Evolutionary conservation across 2,888 invertebrate genomes (phyloP), one percentile per base, ranked within the genome.

Genomic region (Macroteleia sp.): DNA sequence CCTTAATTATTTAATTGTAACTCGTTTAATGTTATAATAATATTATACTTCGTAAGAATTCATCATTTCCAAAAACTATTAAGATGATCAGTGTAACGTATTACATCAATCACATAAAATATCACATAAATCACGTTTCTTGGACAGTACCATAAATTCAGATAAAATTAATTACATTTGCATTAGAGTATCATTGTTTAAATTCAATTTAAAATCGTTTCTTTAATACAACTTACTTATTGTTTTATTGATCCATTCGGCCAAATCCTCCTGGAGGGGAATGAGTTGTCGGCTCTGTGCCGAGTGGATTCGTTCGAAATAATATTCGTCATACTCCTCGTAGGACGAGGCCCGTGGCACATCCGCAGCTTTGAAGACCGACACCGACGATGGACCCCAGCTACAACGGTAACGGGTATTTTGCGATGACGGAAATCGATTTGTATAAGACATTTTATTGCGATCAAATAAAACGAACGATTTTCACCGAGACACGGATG

Each of bases 191-290:
- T n/a, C n/a, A n/a, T n/a, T n/a, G n/a, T n/a, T n/a, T n/a, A n/a
- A n/a, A n/a, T n/a, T n/a, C n/a, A n/a, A n/a, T n/a, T n/a, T n/a
- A n/a, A n/a, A n/a, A n/a, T n/a, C n/a, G n/a, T n/a, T n/a, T n/a
- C n/a, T n/a, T n/a, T n/a, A n/a, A n/a, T n/a, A n/a, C n/a, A n/a
- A 25, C 95, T 94, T 89, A 97, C 97, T 96, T 81, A 97, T 93
- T 64, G 95, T 95, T 90, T 96, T 96, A 90, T 96, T 96, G 79
- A 97, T 95, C 97, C 97, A 97, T 84, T 97, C 96, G 5, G 97
- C 96, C 64, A 97, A 92, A 91, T 97, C 97, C 89, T 97, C 97
- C 91, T 96, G 96, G 79, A 97, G 92, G 0, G 97, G 97, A 86
- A 95, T 94, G 85, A 97, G 92, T 90, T 96, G 96, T 54, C 95